These are phyloP conservation scores for Melanerpes formicivorus DNA, from an alignment of 2,113 vertebrate genomes.

Conservation along the genomic window DNA sequence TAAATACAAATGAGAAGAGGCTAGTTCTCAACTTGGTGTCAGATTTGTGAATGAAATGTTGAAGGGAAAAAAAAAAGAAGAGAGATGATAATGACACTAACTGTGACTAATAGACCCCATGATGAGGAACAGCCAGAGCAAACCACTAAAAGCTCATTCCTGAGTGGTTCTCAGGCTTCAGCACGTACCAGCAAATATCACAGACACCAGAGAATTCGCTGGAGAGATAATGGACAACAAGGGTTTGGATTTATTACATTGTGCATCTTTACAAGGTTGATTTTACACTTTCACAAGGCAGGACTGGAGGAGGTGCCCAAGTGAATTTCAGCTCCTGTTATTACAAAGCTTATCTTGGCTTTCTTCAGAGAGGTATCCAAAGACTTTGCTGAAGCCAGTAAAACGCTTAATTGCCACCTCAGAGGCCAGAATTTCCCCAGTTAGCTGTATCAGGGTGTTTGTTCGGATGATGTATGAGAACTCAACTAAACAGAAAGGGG, in stretches of 20 bases:
- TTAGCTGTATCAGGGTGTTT: background rate
- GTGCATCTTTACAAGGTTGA: background rate
- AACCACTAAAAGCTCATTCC: background rate
- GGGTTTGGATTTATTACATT: background rate
- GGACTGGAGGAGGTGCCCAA: accelerated
- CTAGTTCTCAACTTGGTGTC: background rate
- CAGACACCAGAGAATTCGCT: background rate
- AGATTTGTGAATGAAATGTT: background rate
- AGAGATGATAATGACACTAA: background rate
- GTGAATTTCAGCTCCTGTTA: background rate
- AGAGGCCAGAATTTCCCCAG: background rate
- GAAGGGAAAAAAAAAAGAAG: background rate
- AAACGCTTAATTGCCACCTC: background rate
- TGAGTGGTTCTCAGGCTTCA: background rate
- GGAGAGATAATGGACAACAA: background rate
- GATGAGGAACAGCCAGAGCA: background rate
- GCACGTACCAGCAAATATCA: accelerated
- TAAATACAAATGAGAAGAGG: background rate
- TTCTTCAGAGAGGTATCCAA: background rate
- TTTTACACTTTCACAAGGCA: background rate
- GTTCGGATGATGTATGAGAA: accelerated
- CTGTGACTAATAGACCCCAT: background rate
- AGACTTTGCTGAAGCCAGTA: background rate
- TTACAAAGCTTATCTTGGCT: background rate
- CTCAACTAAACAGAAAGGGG: background rate